These are phyloP conservation scores for Gadus chalcogrammus DNA, from an alignment of 2,113 vertebrate species.

Conservation along the genomic window DNA sequence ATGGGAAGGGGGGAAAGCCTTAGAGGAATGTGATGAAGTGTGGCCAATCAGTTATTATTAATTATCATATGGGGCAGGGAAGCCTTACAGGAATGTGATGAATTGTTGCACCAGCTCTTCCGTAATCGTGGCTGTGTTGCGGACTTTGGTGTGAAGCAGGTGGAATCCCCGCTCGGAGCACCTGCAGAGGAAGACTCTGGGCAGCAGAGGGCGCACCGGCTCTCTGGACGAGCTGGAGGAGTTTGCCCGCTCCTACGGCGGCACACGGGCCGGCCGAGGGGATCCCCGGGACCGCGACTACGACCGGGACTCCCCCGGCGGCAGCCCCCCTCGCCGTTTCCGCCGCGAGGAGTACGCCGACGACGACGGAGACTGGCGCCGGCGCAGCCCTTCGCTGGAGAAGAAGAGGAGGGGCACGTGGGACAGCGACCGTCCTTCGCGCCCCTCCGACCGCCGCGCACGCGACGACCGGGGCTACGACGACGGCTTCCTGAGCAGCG, in stretches of 20 bases:
- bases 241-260: constrained; percentile 80
- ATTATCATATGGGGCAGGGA: no score
- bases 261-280: constrained; percentile 62
- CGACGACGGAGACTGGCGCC: constrained; percentile 65
- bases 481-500: constrained; percentile 76
- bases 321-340: constrained; percentile 52
- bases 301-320: constrained; percentile 63
- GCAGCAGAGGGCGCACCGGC: constrained; percentile 80
- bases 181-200: constrained; percentile 84
- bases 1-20: no score
- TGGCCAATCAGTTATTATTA: no score
- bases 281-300: constrained; percentile 55
- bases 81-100: no score
- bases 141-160: constrained; percentile 60
- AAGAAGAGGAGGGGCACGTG: constrained; percentile 80
- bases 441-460: constrained; percentile 43
- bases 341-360: constrained; percentile 46
- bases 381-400: constrained; percentile 75
- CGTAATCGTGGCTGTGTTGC: neutral
- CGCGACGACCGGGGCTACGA: constrained; percentile 77
- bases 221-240: constrained; percentile 95
- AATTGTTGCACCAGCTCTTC: constrained; percentile 6
- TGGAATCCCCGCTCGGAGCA: constrained; percentile 88
- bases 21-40: no score
- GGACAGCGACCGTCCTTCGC: constrained; percentile 72